A percentile compares a stretch with the other conserved stretches of the same genome.
Evolutionary conservation across 2,888 invertebrate species (phyloP).

Genomic region (Microdon myrmicae): DNA sequence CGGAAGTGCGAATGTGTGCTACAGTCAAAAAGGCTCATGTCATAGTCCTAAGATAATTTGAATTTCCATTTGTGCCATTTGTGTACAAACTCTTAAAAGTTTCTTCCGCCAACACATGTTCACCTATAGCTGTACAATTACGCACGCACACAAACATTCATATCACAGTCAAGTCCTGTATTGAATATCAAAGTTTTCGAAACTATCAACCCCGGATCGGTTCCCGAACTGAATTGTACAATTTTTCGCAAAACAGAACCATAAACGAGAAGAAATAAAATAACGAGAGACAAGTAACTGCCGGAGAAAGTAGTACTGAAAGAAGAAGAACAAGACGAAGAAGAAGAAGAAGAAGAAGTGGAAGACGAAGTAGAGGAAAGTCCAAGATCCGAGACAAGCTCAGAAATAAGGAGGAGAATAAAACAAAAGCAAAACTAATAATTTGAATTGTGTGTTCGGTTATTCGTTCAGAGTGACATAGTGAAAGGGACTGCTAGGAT

Average conservation of each 20-base stretch:
- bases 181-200: conserved; percentile 49
- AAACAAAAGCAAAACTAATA: conserved; percentile 51
- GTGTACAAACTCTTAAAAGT: conserved; percentile 45
- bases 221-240: conserved; percentile 2
- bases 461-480: conserved; percentile 48
- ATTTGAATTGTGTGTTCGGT: conserved; percentile 51
- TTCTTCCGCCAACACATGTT: conserved; percentile 15
- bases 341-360: conserved; percentile 4
- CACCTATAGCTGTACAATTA: conserved; percentile 4
- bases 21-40: neutral
- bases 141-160: conserved; percentile 9
- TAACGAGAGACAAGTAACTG: neutral
- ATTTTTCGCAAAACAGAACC: too few relatives aligned
- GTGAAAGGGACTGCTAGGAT: conserved; percentile 47
- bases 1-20: neutral
- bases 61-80: conserved; percentile 47
- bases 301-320: conserved; percentile 5
- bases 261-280: too few relatives aligned
- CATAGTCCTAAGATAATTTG: conserved; percentile 36
- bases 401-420: conserved; percentile 20
- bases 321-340: conserved; percentile 6
- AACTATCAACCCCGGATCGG: conserved; percentile 23
- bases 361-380: neutral
- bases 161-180: conserved; percentile 25
- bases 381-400: conserved; percentile 1